phyloP scores from a whole-genome alignment of 1,140 invertebrate species.

The Eupristina koningsbergeri region DNA sequence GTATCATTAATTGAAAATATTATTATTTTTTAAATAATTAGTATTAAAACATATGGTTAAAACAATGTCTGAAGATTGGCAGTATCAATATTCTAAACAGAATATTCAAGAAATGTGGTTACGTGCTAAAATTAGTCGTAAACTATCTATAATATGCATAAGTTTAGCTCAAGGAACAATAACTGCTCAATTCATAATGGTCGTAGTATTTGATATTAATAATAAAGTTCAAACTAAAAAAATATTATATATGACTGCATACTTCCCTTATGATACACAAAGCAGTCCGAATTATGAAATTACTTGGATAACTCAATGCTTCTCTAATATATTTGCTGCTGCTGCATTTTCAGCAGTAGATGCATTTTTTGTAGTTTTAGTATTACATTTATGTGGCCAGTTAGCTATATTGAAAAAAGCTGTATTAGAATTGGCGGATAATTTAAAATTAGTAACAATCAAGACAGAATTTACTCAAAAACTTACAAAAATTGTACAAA shows the following conservation, averaged over 20 bases:
- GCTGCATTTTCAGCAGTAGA: conserved; percentile 69
- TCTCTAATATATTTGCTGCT: conserved; percentile 62
- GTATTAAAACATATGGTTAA: conserved; percentile 24
- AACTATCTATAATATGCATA: conserved; percentile 34
- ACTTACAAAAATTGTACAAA: conserved; percentile 15
- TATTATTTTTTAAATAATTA: conserved; percentile 15
- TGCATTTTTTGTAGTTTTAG: conserved; percentile 65
- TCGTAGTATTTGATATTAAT: neutral
- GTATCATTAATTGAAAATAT: no score
- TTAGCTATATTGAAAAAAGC: conserved; percentile 50
- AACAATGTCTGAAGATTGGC: conserved; percentile 31
- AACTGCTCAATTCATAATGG: conserved; percentile 23
- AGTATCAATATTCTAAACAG: neutral
- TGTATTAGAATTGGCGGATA: neutral
- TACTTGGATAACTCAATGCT: conserved; percentile 69
- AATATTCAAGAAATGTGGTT: conserved; percentile 22
- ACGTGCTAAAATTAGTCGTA: conserved; percentile 20
- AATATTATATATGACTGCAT: conserved; percentile 31
- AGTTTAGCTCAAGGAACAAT: conserved; percentile 26
- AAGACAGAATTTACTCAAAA: neutral
- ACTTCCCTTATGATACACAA: conserved; percentile 71
- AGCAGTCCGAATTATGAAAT: conserved; percentile 71
- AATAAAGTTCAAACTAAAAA: neutral
- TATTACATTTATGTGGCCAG: conserved; percentile 70
- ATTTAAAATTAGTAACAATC: neutral